Base-by-base conservation (phyloP, 2,797 vertebrate genomes). In the Clarias fuscus region DNA sequence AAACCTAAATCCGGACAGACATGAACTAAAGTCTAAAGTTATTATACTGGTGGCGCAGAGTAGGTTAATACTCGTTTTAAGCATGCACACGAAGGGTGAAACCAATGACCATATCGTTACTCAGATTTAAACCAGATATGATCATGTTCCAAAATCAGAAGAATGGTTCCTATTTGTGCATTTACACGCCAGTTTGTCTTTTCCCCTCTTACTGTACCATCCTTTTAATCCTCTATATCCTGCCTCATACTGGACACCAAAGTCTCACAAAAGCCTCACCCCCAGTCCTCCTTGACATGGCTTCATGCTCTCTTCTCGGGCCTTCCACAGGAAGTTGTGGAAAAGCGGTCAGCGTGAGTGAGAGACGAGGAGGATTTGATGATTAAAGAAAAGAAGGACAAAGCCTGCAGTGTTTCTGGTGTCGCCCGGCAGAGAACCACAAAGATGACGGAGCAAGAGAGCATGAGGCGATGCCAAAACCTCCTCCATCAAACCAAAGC, bases 321-420 rank as follows among this genome's bases (percentile, higher is more conserved):
- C 48, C 75, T 86, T 83, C 80, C 85, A 76, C 62, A 58, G 62
- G 71, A 86, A 82, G 59, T 40, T 79, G 65, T 70, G 76, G 64
- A 85, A 79, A 80, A n/a, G 59, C 1, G 40, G 62, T 37, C 13
- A 83, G 67, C 15, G 68, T 27, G 84, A 85, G 64, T 30, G 6
- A 85, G n/a, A 64, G 65, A 48, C 24, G 33, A 58, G 18, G 84
- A 62, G 67, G 77, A 65, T 43, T 48, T 7, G 7, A 65, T 18
- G 37, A 84, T 61, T 62, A 84, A 88, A 86, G 62, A 81, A 86
- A 73, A 24, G 81, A 70, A 53, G 53, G 56, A 88, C 85, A 88
- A 88, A 86, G 82, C 77, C 64, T 84, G 78, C 85, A 86, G 71
- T 86, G 87, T 88, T 81, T 81, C 61, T 65, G 37, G 22, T 65